Base-by-base conservation (phyloP, 2,888 invertebrate genomes). In the Dasypogon diadema region DNA sequence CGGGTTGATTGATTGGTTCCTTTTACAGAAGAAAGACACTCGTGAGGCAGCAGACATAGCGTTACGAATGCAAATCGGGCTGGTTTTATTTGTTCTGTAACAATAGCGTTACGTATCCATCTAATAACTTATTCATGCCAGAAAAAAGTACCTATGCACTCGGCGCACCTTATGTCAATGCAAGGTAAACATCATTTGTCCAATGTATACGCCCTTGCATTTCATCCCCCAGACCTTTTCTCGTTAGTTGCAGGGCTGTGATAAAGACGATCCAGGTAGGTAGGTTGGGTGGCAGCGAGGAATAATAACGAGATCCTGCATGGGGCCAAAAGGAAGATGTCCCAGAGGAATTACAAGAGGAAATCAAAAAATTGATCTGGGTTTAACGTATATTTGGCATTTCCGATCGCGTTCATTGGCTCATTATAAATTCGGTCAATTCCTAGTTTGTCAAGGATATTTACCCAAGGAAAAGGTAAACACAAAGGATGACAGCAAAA, bases 371-470 rank as follows among this genome's bases (percentile, higher is more conserved):
- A 18, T 18, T 18, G 54, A 54, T 6, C 54, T 14, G 18, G 54
- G 18, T 54, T 54, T 5, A n/a, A n/a, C n/a, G n/a, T n/a, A n/a
- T n/a, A 18, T 21, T 22, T 54, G 22, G 18, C 12, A 22, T 22
- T 54, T 22, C 18, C 14, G 1, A 54, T 18, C 14, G 54, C 54
- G 6, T 18, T 18, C 14, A 18, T 18, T 54, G 18, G 5, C 54
- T 54, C 21, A 54, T 54, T 54, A 54, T 22, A 54, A 54, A 54
- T 54, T 54, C 54, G 54, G 54, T 21, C 54, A 54, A 54, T 54
- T 54, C 54, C 54, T 14, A 54, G 18, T 54, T 54, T 22, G 54
- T 54, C 54, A 54, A 22, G 54, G 54, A 54, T 54, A 54, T 54
- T 54, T 54, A 54, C 54, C 21, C 2, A 14, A 18, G 21, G 54